Evolutionary conservation across 2,888 invertebrate genomes (phyloP), one percentile per base, ranked within the genome.

Genomic region (Glyphotaelius pellucidus): DNA sequence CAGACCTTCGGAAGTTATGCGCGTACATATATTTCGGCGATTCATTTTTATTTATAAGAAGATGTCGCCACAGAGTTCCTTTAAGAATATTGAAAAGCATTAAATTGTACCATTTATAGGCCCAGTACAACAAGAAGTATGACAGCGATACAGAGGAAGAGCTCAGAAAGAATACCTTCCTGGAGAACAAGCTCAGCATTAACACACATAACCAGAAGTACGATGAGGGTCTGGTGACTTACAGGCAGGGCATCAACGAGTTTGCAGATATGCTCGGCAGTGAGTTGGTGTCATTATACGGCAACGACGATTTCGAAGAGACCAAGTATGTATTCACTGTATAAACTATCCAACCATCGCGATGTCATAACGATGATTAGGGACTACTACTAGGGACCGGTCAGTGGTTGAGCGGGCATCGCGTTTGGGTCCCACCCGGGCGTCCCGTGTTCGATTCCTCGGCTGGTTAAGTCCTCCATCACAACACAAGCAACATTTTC

Each of bases 181-280:
- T 98, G 95, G 98, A 99, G 95, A 99, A 99, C 95, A 97, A 97
- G 94, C 97, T 97, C 94, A 97, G 97, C 95, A 97, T 99, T 94
- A 98, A 98, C 88, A 97, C 97, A 94, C 99, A 99, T 95, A 99
- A 99, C 96, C 97, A 97, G 94, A 95, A 96, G 92, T 98, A 95
- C 95, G 97, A 97, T 94, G 94, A 96, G 94, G 98, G 98, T 0
- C 95, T 96, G 90, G 97, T 97, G 67, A 94, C 97, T 9, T 99
- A 95, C 95, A 97, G 97, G 94, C 95, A 98, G 94, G 96, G 96
- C 90, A 95, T 98, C 94, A 99, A 99, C 96, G 97, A 98, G 95
- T 99, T 97, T 95, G 97, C 98, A 47, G 99, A 99, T 95, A 96
- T 99, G 97, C 96, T 98, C 94, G 98, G 97, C 94, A 98, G 98